These are phyloP conservation scores for Sipha flava DNA, from an alignment of 1,140 invertebrate species.

Conservation along the genomic window DNA sequence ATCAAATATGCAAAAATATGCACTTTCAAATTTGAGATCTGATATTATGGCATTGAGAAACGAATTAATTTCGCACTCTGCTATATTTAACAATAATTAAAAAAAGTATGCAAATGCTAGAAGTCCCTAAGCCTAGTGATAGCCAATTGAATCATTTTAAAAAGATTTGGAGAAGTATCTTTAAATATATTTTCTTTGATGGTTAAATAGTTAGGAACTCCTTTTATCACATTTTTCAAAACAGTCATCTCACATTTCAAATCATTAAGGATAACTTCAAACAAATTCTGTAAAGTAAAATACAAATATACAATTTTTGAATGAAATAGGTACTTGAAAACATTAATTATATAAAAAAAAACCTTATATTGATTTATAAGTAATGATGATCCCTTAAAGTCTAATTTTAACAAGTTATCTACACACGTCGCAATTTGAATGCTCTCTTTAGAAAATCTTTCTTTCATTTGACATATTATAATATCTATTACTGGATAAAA, in stretches of 20 bases:
- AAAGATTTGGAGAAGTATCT: neutral
- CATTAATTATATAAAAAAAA: neutral
- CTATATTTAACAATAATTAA: too few relatives aligned
- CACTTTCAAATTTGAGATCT: too few relatives aligned
- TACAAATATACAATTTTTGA: neutral
- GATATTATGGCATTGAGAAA: too few relatives aligned
- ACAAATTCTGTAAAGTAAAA: neutral
- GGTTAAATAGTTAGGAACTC: neutral
- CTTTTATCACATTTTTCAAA: neutral
- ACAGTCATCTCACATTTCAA: neutral
- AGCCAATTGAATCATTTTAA: neutral
- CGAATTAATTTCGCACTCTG: too few relatives aligned
- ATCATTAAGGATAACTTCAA: neutral
- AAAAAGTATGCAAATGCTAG: too few relatives aligned
- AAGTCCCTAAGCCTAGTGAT: too few relatives aligned
- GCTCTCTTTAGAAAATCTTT: neutral
- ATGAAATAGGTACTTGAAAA: neutral
- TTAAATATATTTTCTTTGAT: neutral
- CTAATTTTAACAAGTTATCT: neutral
- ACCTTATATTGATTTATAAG: neutral
- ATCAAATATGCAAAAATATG: too few relatives aligned
- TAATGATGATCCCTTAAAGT: neutral
- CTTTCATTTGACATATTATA: neutral
- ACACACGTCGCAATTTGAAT: neutral
- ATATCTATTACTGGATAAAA: neutral